Conservation (phyloP, 2,113 vertebrate genomes). For the Cyphomyrus discorhynchus region DNA sequence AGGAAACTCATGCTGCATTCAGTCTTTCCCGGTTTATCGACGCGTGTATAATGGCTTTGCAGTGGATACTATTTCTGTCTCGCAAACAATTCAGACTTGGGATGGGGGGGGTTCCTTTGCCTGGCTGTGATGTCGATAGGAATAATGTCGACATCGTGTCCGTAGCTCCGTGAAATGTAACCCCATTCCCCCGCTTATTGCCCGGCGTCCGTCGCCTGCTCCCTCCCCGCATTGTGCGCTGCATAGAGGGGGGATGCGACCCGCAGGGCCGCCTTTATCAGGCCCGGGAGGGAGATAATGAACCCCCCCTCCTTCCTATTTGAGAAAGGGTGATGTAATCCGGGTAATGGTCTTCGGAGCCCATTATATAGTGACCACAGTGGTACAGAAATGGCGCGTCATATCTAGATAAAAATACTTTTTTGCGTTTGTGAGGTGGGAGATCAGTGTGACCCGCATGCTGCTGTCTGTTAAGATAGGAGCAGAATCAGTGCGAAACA, state of each 20-base stretch:
- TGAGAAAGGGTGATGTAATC: slow-evolving; percentile 8
- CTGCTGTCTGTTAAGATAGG: neutral
- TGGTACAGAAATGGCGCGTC: neutral
- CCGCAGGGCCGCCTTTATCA: neutral
- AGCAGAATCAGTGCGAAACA: neutral
- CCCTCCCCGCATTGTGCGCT: neutral
- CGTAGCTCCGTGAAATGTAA: neutral
- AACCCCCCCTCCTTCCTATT: neutral
- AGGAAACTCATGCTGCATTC: neutral
- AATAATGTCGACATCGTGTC: neutral
- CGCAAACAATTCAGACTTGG: neutral
- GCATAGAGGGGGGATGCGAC: neutral
- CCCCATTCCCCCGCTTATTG: no score
- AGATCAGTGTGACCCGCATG: neutral
- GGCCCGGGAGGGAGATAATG: neutral
- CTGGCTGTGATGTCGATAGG: neutral
- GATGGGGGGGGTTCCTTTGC: neutral
- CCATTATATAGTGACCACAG: neutral
- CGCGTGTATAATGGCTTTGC: neutral
- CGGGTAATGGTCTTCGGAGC: neutral
- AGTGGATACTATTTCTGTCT: neutral
- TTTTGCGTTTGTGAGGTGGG: neutral
- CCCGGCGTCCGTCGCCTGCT: neutral
- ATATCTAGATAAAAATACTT: neutral
- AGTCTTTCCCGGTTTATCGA: neutral